Base-by-base conservation (phyloP, 2,113 vertebrate genomes). In the Progne subis region DNA sequence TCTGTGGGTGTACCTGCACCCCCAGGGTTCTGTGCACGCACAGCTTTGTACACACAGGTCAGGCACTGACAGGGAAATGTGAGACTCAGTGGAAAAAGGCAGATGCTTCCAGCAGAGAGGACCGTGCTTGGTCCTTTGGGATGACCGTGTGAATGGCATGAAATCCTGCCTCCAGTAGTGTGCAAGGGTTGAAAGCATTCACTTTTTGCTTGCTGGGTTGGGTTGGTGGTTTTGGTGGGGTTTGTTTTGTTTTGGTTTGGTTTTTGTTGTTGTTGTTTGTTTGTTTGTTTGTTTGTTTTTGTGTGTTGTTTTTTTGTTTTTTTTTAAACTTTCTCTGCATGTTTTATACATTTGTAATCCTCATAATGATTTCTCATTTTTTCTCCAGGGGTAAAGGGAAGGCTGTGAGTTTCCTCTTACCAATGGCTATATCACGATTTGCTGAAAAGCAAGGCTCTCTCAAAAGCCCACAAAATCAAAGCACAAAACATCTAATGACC, bases 401-500 rank as follows among this genome's bases (percentile, higher is more conserved):
- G 97, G 98, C 98, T 0, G 99, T 99, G 76, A 99, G 98, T 24
- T 99, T 99, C 96, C 98, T 99, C 77, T 97, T 99, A 84, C 99
- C 99, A 3, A 94, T 97, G 97, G 98, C 98, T 44, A 96, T 96
- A 49, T 85, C 97, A 83, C 68, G 96, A 14, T 76, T 87, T 61
- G 88, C 98, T 97, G 95, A 98, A 98, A 97, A 98, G 96, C 96
- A 98, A 97, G 95, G 69, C 63, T 97, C 94, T 91, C 95, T 93
- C 69, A 97, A 98, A 82, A 94, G 95, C 82, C 96, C 96, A 82
- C 90, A 96, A 91, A 98, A 97, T 94, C 93, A 97, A 72, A 97
- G 85, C 83, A 49, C 95, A 47, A 96, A 97, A 8, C 97, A 97
- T 80, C 96, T 98, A 88, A 97, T 96, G 31, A 92, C 98, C 85